Evolutionary conservation across 2,113 vertebrate species (phyloP).

Genomic region (Danio rerio): GRCz12tu NC_133183.1:54884501-54885000

Average conservation of each 20-base stretch:
- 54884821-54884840: too few relatives aligned
- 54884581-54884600: not conserved
- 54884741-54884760: not conserved
- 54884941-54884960: not conserved
- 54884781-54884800: too few relatives aligned
- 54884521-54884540: not conserved
- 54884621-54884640: not conserved
- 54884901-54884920: not conserved
- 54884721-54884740: not conserved
- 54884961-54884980: not conserved
- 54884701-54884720: slow-evolving; percentile 10
- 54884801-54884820: too few relatives aligned
- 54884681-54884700: not conserved
- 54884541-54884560: not conserved
- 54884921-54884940: not conserved
- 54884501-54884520: not conserved
- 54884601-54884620: not conserved
- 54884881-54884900: not conserved
- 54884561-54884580: not conserved
- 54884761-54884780: too few relatives aligned
- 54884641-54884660: not conserved
- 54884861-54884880: not conserved
- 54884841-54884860: not conserved
- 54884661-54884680: not conserved
- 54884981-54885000: not conserved